Percentiles rank a stretch among this genome's conserved stretches.
phyloP scores from a whole-genome alignment of 2,113 vertebrate species.

The Thamnaconus septentrionalis region DNA sequence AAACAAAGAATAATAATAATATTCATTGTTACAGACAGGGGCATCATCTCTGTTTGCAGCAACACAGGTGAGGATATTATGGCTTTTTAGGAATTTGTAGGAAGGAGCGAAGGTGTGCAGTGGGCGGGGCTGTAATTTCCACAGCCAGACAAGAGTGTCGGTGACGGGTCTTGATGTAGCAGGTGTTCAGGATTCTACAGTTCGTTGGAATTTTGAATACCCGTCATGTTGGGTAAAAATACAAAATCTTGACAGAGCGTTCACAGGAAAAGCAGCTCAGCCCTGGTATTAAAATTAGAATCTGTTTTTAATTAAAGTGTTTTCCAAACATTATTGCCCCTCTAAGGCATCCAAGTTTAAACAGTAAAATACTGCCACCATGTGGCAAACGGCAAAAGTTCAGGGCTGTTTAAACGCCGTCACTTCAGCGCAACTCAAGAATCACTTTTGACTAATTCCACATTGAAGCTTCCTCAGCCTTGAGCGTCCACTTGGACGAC shows the following conservation, averaged over 20 bases:
- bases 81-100: neutral
- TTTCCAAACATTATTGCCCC: too few species aligned
- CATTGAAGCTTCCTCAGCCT: constrained; percentile 7
- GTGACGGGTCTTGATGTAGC: too few species aligned
- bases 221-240: neutral
- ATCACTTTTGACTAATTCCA: neutral
- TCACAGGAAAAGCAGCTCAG: too few species aligned
- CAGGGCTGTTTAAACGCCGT: neutral
- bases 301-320: neutral
- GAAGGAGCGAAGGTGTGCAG: neutral
- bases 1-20: constrained; percentile 1
- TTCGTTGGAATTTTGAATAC: neutral
- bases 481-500: constrained; percentile 17
- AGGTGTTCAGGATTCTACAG: too few species aligned
- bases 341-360: neutral
- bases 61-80: constrained; percentile 27
- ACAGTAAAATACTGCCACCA: constrained; percentile 63
- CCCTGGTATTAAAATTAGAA: neutral
- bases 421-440: neutral
- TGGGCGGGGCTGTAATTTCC: too few species aligned
- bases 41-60: constrained; percentile 52
- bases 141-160: too few species aligned
- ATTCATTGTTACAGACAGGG: constrained; percentile 14
- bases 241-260: neutral
- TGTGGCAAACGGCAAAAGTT: constrained; percentile 35